Evolutionary conservation across 53 echinoderm and acorn worm genomes (phyloP).

Genomic region (Echinarachnius parma): DNA sequence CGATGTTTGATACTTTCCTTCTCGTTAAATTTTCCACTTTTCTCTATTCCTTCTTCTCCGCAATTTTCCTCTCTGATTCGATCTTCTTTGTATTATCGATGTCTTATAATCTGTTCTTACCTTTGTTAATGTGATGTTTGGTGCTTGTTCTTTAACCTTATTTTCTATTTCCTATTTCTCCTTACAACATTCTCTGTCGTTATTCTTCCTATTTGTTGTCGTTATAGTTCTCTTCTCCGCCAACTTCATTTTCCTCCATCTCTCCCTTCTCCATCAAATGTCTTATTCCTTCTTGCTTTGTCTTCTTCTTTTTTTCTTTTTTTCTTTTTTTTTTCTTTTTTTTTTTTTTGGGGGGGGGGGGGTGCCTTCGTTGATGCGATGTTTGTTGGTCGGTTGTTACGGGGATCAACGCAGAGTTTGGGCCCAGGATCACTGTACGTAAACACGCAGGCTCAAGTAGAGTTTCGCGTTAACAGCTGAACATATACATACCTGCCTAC

Average conservation of each 20-base stretch:
- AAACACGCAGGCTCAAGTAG: slow-evolving; percentile 37
- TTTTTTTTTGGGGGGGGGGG: background rate
- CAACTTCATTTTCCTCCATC: background rate
- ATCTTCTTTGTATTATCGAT: background rate
- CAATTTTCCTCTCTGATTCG: background rate
- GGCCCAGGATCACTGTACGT: slow-evolving; percentile 32
- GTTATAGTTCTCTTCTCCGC: no score
- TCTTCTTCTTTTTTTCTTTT: no score
- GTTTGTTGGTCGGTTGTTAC: slow-evolving; percentile 7
- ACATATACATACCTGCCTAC: slow-evolving; percentile 35
- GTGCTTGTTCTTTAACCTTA: no score
- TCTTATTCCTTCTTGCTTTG: no score
- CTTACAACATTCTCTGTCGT: background rate
- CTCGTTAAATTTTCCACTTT: background rate
- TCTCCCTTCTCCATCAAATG: background rate
- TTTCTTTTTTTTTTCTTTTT: no score
- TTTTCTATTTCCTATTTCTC: background rate
- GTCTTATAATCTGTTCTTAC: no score
- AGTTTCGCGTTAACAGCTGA: slow-evolving; percentile 34
- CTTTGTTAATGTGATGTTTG: no score
- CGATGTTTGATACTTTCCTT: no score
- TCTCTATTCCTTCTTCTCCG: background rate
- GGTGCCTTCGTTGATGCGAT: slow-evolving; percentile 2
- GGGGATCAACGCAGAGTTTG: slow-evolving; percentile 11
- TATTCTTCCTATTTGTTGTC: background rate